Base-by-base conservation (phyloP, 2,113 vertebrate species). In the Hyaena hyaena region DNA sequence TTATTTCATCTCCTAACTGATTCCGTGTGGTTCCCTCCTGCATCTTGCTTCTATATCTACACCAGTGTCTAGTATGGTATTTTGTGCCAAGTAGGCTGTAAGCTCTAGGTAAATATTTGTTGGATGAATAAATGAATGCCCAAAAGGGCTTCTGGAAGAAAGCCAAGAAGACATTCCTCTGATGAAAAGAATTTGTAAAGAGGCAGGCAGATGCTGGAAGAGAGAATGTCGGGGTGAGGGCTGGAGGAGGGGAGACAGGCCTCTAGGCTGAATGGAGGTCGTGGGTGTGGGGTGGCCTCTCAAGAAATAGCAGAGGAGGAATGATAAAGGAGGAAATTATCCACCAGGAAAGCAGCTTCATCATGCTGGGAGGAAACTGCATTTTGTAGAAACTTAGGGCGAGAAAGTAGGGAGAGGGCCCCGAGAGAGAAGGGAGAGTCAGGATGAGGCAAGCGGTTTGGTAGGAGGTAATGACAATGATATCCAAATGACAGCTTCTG, bases 91-190 rank as follows among this genome's bases (percentile, higher is more conserved):
- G 31, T 35, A 93, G 89, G 45, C 90, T 55, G 14, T 90, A 88
- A 95, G 84, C 69, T 87, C 69, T 93, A 97, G 96, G 76, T 92
- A 97, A 97, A 98, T 98, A 96, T 96, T 97, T 98, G 92, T 96
- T 92, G 39, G 89, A 87, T 93, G 96, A 97, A 89, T 95, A 97
- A 96, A 97, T 90, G 95, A 96, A 97, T 85, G 83, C 80, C 95
- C 95, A 10, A 92, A 88, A 89, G 88, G 65, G 66, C 53, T 88
- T 82, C 71, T 98, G 98, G 96, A 96, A 16, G 68, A 76, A 48
- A 86, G 69, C 96, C 96, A 97, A 84, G n/a, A 92, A 95, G 74
- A 92, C 92, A 90, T 93, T 97, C 92, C 23, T 93, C 53, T 96
- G 96, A 84, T 95, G 83, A 90, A 93, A 95, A 77, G 86, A 82